phyloP scores from a whole-genome alignment of 2,113 vertebrate genomes.

The Candoia aspera region DNA sequence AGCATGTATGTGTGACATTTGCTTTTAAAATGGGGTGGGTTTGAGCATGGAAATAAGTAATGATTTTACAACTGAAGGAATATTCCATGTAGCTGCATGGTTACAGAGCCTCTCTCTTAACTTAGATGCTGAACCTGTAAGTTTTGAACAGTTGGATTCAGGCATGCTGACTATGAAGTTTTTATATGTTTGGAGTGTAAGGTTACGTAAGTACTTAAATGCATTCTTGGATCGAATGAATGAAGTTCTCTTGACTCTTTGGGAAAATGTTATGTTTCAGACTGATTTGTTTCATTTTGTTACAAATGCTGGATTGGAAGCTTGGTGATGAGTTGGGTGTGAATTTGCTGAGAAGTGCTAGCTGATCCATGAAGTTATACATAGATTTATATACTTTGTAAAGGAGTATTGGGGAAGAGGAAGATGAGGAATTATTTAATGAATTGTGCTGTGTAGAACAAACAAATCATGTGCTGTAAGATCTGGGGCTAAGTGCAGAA shows the following conservation, averaged over 20 bases:
- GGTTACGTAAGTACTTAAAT: slow-evolving; percentile 57
- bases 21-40: neutral
- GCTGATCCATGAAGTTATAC: neutral
- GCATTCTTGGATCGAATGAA: slow-evolving; percentile 22
- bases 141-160: slow-evolving; percentile 1
- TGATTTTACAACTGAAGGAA: neutral
- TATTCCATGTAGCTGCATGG: neutral
- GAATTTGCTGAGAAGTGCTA: neutral
- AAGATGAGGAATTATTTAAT: neutral
- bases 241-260: slow-evolving; percentile 3
- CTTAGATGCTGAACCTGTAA: neutral
- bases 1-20: neutral
- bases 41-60: neutral
- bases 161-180: slow-evolving; percentile 53
- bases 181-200: slow-evolving; percentile 60
- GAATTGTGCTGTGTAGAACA: neutral
- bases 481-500: neutral
- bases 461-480: neutral
- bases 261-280: slow-evolving; percentile 9
- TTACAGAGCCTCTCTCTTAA: neutral
- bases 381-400: neutral
- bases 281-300: slow-evolving; percentile 4
- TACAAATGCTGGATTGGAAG: neutral
- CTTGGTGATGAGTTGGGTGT: neutral
- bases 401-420: neutral